A percentile compares a stretch with the other conserved stretches of the same genome.
phyloP scores from a whole-genome alignment of 1,140 invertebrate species.

The Myzus persicae region DNA sequence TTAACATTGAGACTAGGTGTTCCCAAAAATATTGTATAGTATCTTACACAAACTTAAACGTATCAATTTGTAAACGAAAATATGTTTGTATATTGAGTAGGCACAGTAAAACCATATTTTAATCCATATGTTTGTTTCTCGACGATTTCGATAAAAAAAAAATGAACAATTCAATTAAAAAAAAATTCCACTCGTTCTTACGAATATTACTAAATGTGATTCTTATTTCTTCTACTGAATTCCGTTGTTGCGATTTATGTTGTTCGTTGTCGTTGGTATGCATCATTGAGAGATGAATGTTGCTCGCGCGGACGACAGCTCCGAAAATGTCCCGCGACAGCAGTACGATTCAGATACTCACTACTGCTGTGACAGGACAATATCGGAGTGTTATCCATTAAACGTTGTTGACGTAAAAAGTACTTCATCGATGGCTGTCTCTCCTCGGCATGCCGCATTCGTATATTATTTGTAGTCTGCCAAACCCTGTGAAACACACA shows the following conservation, averaged over 20 bases:
- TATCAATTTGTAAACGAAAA: neutral
- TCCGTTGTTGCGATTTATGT: neutral
- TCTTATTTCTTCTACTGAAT: neutral
- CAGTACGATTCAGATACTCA: slow-evolving; percentile 74
- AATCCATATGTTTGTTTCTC: neutral
- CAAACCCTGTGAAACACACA: neutral
- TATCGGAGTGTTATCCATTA: slow-evolving; percentile 73
- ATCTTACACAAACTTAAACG: too few species aligned
- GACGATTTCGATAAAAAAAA: neutral
- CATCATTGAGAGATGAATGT: neutral
- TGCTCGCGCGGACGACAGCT: slow-evolving; percentile 62
- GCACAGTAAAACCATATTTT: neutral
- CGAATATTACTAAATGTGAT: neutral
- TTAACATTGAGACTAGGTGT: neutral
- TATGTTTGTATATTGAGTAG: neutral
- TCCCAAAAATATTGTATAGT: neutral
- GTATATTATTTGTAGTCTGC: neutral
- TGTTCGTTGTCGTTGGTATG: neutral
- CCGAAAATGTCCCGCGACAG: slow-evolving; percentile 85
- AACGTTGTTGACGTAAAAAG: neutral
- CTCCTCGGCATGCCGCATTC: neutral
- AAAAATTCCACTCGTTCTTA: neutral
- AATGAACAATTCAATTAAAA: neutral
- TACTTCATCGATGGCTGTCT: neutral
- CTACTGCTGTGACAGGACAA: slow-evolving; percentile 96